Conservation (phyloP, 2,113 vertebrate genomes). For the pig (Sus scrofa) region T2T-Sscrofa CM000820.6:18006001-18006500, state of each 20-base stretch:
- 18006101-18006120: neutral
- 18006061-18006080: neutral
- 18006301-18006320: neutral
- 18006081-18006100: neutral
- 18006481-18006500: neutral
- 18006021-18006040: neutral
- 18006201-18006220: constrained; percentile 39
- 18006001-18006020: neutral
- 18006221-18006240: rapidly evolving
- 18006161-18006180: rapidly evolving
- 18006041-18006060: neutral
- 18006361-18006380: neutral
- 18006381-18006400: neutral
- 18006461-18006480: neutral
- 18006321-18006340: neutral
- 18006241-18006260: neutral
- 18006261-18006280: neutral
- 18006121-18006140: neutral
- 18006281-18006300: neutral
- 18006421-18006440: neutral
- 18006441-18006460: neutral
- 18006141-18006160: neutral
- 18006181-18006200: constrained; percentile 84
- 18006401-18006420: neutral
- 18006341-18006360: neutral